Base-by-base conservation (phyloP, 2,797 vertebrate species). In the Propithecus deckenii region DNA sequence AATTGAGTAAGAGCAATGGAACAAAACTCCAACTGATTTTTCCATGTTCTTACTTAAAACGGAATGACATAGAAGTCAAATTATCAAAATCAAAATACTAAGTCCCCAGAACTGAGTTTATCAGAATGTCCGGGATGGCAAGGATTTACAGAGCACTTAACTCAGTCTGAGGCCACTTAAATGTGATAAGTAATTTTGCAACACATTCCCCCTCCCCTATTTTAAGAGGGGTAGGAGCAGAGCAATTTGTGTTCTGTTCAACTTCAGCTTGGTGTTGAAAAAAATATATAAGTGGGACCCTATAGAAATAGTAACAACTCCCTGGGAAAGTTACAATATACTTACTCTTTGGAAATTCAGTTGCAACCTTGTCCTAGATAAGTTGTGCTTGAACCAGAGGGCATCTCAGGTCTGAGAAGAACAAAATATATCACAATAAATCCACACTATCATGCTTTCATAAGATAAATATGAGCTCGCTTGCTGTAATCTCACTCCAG, bases 1-100 rank as follows among this genome's bases (percentile, higher is more conserved):
- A 61, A 98, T 96, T 97, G 96, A 65, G 91, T 97, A 97, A 95
- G 57, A 97, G 71, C 63, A 75, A 96, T 41, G 69, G 96, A 98
- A 98, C 96, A 98, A 98, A 98, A 87, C 43, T 81, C 65, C 85
- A 50, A 96, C 97, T 98, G 96, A 98, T 97, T 97, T 85, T 86
- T 96, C 92, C 79, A 81, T 76, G 97, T 98, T 98, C 95, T 85
- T 98, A 41, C 38, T 4, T 87, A 97, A 95, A 95, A 95, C 79
- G 59, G 94, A 97, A 96, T 89, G 96, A 98, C 97, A 93, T 96
- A 96, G 98, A 52, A 97, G 96, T 18, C 30, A 96, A 93, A 93
- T 98, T 99, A 98, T 98, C 98, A 98, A 98, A 99, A 98, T 87
- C 97, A 98, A 98, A 99, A 99, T 98, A 98, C 96, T 94, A 95